Conservation (phyloP, 2,888 invertebrate species). For the Coenonympha arcania region DNA sequence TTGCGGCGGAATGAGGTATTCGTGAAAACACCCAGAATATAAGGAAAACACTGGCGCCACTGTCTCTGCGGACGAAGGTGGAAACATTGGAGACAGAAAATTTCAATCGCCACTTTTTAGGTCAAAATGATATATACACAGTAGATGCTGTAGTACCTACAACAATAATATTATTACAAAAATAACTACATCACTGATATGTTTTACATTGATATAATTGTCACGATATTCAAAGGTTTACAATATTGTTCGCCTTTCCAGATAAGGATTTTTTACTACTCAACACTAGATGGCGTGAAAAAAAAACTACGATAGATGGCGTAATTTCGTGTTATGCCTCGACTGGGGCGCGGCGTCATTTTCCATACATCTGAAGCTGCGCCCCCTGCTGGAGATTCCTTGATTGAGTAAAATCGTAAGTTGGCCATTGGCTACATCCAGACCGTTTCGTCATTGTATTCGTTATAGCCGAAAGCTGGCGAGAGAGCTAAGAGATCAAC, state of each 20-base stretch:
- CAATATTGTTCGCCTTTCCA: no score
- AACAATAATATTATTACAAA: not conserved
- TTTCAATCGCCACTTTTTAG: not conserved
- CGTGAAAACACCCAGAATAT: slow-evolving; percentile 71
- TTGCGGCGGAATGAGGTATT: slow-evolving; percentile 70
- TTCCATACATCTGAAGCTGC: no score
- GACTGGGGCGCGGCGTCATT: no score
- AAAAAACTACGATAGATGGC: slow-evolving; percentile 42
- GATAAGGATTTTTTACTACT: slow-evolving; percentile 24
- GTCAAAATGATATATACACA: not conserved
- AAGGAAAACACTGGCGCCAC: slow-evolving; percentile 71
- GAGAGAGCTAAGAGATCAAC: no score
- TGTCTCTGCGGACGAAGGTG: slow-evolving; percentile 42
- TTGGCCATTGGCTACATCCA: no score
- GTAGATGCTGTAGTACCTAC: not conserved
- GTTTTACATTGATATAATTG: not conserved
- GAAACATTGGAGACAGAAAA: slow-evolving; percentile 34
- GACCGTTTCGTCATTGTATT: no score
- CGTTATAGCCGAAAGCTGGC: no score
- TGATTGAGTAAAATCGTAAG: no score
- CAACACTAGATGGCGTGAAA: slow-evolving; percentile 30
- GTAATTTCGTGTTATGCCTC: no score
- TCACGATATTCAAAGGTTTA: not conserved
- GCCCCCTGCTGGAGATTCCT: no score
- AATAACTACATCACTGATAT: not conserved